Percentiles rank a stretch among this genome's conserved stretches.
Evolutionary conservation across 2,888 invertebrate species (phyloP).

Genomic region (Meghimatium bilineatum): DNA sequence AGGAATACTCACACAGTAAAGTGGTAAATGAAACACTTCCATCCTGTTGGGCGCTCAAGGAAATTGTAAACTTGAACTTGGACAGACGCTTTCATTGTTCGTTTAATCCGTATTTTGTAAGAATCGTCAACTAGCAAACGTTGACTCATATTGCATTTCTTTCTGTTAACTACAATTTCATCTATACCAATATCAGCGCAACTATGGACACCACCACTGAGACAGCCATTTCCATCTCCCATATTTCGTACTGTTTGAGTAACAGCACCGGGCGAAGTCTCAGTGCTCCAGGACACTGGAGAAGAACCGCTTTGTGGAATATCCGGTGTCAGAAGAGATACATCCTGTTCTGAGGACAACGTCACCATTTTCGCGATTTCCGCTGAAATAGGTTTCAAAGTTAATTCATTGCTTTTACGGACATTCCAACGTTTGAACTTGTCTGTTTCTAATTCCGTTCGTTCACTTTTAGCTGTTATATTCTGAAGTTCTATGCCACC

Average conservation of each 20-base stretch:
- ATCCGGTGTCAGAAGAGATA: background rate
- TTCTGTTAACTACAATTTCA: background rate
- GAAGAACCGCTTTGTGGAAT: background rate
- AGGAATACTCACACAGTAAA: conserved; percentile 87
- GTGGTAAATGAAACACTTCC: conserved; percentile 90
- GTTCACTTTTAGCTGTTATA: background rate
- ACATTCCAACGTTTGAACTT: background rate
- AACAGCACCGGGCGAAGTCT: background rate
- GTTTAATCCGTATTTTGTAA: conserved; percentile 40
- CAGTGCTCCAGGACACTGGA: background rate
- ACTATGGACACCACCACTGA: background rate
- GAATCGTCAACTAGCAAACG: conserved; percentile 42
- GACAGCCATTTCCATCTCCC: background rate
- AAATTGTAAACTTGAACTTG: conserved; percentile 89
- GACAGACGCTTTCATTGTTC: conserved; percentile 67
- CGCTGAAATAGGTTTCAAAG: conserved; percentile 1
- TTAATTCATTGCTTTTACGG: background rate
- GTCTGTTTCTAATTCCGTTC: background rate
- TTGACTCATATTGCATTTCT: background rate
- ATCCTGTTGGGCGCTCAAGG: conserved; percentile 88
- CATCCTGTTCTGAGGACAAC: conserved; percentile 2
- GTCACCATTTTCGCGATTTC: conserved; percentile 1
- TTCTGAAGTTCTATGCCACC: background rate
- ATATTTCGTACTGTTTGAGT: background rate
- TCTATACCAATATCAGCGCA: background rate